Base-by-base conservation (phyloP, 2,797 vertebrate species). In the Pipistrellus pygmaeus region DNA sequence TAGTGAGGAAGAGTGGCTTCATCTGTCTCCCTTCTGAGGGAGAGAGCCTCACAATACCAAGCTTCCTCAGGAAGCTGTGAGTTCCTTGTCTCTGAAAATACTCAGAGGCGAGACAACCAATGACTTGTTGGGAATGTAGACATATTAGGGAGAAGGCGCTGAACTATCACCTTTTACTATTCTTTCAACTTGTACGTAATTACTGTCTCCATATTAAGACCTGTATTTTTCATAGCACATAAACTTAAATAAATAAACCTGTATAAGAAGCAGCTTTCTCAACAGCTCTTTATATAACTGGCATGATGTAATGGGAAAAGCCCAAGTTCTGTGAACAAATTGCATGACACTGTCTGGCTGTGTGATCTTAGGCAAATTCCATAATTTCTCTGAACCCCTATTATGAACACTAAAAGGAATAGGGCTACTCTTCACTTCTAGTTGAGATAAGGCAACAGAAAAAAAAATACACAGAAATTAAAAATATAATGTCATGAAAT, bases 341-440 rank as follows among this genome's bases (percentile, higher is more conserved):
- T 71, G 30, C 15, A 2, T 38, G 41, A 21, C 35, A 51, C 46
- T 57, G 38, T 85, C 60, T 91, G 69, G 14, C 51, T 87, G 32
- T 76, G n/a, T 77, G 35, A 75, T 92, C 73, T 81, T 62, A 8
- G 46, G 48, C 41, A 77, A 85, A 88, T 81, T 32, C 62, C n/a
- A 51, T 81, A 53, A 73, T 57, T 85, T 87, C 32, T 55, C 76
- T 14, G n/a, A 89, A 88, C 81, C 77, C 30, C 35, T 64, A 23
- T 71, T 91, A 82, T 83, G 44, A 90, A 90, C 92, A 83, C n/a
- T 41, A 44, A 89, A 69, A 76, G 35, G 55, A 85, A 73, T 53
- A 69, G 32, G 30, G 64, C 75, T 48, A 46, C 73, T 30, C 68
- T 0, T 83, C 12, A 55, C 38, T 94, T 81, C 23, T 51, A 53